phyloP scores from a whole-genome alignment of 2,797 vertebrate genomes.

The Manis crassicaudata region DNA sequence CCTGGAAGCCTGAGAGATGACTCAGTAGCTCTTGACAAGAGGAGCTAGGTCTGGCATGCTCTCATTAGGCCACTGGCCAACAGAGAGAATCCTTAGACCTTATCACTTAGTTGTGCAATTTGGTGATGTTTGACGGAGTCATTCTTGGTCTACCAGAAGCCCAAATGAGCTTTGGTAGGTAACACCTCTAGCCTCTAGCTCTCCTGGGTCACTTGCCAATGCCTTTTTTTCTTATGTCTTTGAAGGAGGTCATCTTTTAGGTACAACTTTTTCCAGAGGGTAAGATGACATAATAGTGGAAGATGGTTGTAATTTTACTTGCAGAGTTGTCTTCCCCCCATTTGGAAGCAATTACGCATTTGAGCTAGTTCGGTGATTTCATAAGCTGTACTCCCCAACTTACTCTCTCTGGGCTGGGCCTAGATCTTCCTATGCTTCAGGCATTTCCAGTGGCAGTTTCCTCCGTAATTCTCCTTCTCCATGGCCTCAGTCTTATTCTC shows the following conservation, averaged over 20 bases:
- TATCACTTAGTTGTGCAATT: constrained; percentile 37
- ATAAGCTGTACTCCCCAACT: constrained; percentile 70
- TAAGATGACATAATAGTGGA: constrained; percentile 75
- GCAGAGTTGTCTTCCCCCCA: constrained; percentile 70
- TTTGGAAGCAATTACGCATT: constrained; percentile 78
- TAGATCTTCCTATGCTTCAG: constrained; percentile 53
- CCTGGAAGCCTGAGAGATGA: constrained; percentile 58
- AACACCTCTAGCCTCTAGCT: not conserved
- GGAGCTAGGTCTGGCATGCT: constrained; percentile 47
- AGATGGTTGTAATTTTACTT: constrained; percentile 78
- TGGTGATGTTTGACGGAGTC: not conserved
- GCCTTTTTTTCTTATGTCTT: constrained; percentile 28
- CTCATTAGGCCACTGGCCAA: constrained; percentile 44
- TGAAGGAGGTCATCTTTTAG: constrained; percentile 69
- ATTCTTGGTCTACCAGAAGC: constrained; percentile 34
- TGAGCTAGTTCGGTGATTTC: constrained; percentile 75
- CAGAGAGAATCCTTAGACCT: constrained; percentile 34
- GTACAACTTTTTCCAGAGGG: constrained; percentile 74
- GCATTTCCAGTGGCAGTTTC: constrained; percentile 46
- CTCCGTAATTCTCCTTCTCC: constrained; percentile 22
- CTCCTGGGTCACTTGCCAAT: not conserved
- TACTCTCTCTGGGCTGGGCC: constrained; percentile 31
- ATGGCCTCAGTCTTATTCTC: not conserved
- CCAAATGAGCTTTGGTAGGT: not conserved
- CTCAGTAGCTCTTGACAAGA: constrained; percentile 56